Conservation (phyloP, 2,888 invertebrate genomes). For the Drosophila borborema region DNA sequence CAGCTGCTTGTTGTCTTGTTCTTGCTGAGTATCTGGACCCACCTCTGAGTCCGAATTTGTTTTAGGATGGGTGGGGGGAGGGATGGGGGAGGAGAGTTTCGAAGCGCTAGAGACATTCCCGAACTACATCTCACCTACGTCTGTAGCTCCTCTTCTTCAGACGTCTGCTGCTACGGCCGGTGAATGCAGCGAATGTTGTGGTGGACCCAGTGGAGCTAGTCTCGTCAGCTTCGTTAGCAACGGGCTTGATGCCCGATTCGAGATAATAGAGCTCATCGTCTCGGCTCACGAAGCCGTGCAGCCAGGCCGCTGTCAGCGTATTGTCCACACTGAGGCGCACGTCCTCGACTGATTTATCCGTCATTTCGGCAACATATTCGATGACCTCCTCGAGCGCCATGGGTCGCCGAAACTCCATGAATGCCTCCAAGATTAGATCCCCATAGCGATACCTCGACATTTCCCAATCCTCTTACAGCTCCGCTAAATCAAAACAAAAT, state of each 20-base stretch:
- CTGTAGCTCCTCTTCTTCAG: neutral
- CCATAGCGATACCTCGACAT: slow-evolving; percentile 59
- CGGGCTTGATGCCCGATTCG: neutral
- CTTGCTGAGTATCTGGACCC: neutral
- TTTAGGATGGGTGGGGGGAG: neutral
- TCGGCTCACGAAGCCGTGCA: slow-evolving; percentile 54
- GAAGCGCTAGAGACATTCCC: neutral
- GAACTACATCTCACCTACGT: neutral
- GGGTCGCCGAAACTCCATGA: slow-evolving; percentile 54
- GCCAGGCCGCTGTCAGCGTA: slow-evolving; percentile 63
- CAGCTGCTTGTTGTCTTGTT: too few relatives aligned
- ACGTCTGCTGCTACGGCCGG: neutral
- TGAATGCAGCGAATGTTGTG: neutral
- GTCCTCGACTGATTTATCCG: slow-evolving; percentile 21
- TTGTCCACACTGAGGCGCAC: slow-evolving; percentile 57
- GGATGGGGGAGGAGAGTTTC: too few relatives aligned
- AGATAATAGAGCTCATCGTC: slow-evolving; percentile 32
- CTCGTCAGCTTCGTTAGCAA: neutral
- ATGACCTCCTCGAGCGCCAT: slow-evolving; percentile 53
- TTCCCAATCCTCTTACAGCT: neutral
- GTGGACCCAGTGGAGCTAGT: neutral
- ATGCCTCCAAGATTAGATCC: slow-evolving; percentile 62
- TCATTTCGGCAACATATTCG: slow-evolving; percentile 60
- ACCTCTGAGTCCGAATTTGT: slow-evolving; percentile 4
- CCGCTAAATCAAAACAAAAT: neutral